Evolutionary conservation across 1,140 invertebrate species (phyloP).

Genomic region (Drosophila pachea): DNA sequence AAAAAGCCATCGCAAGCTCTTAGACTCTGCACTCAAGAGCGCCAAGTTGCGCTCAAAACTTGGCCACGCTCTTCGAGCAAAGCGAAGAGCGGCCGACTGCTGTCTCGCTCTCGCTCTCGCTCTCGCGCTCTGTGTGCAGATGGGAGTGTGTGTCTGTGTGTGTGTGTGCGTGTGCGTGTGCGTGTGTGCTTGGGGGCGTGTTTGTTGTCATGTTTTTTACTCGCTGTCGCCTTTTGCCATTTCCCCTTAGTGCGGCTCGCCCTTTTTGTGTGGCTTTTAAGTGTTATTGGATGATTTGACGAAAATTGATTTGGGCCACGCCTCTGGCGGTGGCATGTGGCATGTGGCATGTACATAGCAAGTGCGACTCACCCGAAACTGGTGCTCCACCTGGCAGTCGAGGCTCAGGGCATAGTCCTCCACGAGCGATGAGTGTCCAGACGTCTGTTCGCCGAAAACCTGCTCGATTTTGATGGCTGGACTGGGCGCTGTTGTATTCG

Average conservation of each 20-base stretch:
- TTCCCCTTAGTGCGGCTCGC: conserved; percentile 20
- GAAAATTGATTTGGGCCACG: conserved; percentile 71
- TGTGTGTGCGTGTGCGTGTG: conserved; percentile 17
- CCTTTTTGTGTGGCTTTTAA: conserved; percentile 50
- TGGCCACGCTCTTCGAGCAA: conserved; percentile 34
- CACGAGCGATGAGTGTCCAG: conserved; percentile 43
- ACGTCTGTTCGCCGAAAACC: conserved; percentile 59
- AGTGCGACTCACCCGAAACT: conserved; percentile 67
- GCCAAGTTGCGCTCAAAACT: conserved; percentile 44
- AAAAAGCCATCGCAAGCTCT: conserved; percentile 42
- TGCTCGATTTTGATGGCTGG: conserved; percentile 76
- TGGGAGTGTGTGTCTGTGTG: too few species aligned
- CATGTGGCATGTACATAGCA: conserved; percentile 25
- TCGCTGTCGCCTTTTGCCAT: conserved; percentile 34
- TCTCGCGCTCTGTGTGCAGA: too few species aligned
- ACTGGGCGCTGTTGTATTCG: conserved; percentile 41
- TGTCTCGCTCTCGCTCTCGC: conserved; percentile 37
- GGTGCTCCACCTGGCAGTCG: conserved; percentile 63
- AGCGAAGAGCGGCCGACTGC: conserved; percentile 17
- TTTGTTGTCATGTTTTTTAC: conserved; percentile 69
- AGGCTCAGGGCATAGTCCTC: conserved; percentile 70
- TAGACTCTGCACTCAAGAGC: conserved; percentile 34
- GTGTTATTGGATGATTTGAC: conserved; percentile 75
- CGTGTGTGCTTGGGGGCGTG: conserved; percentile 62
- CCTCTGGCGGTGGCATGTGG: conserved; percentile 49